Conservation (phyloP, 2,797 vertebrate genomes). For the Ctenopoma multispine region DNA sequence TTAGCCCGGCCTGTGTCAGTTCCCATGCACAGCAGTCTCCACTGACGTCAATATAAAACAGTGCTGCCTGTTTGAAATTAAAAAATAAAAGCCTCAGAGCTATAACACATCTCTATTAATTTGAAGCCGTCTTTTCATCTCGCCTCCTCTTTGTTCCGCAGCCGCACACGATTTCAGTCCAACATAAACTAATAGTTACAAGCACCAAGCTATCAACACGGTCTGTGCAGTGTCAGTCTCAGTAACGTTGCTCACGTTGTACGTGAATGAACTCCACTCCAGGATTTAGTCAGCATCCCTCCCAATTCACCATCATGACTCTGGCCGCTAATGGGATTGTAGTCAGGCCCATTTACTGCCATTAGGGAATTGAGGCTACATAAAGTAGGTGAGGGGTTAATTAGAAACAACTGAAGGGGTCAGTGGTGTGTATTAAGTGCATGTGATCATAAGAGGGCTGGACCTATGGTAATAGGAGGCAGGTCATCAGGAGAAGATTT, state of each 20-base stretch:
- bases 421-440: constrained; percentile 67
- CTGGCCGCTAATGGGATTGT: constrained; percentile 86
- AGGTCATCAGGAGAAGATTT: constrained; percentile 93
- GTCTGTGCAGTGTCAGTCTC: neutral
- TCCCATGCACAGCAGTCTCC: neutral
- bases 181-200: constrained; percentile 42
- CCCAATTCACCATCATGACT: constrained; percentile 83
- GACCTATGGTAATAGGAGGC: constrained; percentile 90
- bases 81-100: constrained; percentile 57
- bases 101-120: constrained; percentile 67
- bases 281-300: constrained; percentile 49
- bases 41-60: neutral
- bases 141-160: constrained; percentile 35
- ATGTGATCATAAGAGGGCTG: constrained; percentile 86
- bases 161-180: constrained; percentile 53
- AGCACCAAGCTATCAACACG: constrained; percentile 38
- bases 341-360: constrained; percentile 85
- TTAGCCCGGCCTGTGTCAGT: neutral
- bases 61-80: constrained; percentile 14
- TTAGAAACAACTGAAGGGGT: constrained; percentile 95
- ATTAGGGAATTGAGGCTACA: constrained; percentile 84
- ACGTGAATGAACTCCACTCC: constrained; percentile 15
- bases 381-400: constrained; percentile 93
- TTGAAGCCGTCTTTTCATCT: constrained; percentile 59
- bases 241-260: neutral